These are phyloP conservation scores for Ctenodactylus gundi DNA, from an alignment of 2,113 vertebrate genomes.

Conservation along the genomic window DNA sequence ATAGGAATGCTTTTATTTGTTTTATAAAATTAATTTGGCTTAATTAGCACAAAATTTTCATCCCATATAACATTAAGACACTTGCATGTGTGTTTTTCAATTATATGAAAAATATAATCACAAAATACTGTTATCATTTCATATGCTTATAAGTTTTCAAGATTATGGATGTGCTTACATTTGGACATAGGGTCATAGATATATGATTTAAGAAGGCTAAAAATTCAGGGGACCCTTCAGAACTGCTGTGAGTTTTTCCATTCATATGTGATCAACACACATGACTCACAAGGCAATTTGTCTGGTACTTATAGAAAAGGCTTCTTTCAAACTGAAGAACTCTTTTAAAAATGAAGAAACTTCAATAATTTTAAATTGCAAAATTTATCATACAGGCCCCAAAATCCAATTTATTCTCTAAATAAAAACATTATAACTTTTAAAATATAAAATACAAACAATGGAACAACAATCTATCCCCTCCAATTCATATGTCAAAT, in stretches of 20 bases:
- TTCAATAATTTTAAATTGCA: constrained; percentile 83
- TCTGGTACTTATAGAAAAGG: constrained; percentile 81
- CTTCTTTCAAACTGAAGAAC: constrained; percentile 82
- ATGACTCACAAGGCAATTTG: constrained; percentile 82
- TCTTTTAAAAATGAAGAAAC: constrained; percentile 83
- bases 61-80: constrained; percentile 62
- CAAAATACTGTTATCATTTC: constrained; percentile 78
- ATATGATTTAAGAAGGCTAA: constrained; percentile 76
- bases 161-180: constrained; percentile 80
- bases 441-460: constrained; percentile 74
- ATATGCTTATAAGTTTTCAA: constrained; percentile 76
- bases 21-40: constrained; percentile 71
- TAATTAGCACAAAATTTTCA: constrained; percentile 77
- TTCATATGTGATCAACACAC: constrained; percentile 81
- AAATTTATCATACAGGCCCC: constrained; percentile 72
- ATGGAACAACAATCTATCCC: constrained; percentile 70
- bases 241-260: constrained; percentile 77
- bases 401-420: constrained; percentile 81
- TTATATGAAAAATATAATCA: constrained; percentile 70
- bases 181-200: constrained; percentile 79
- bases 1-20: not conserved
- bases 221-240: constrained; percentile 79
- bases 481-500: constrained; percentile 71
- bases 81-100: not conserved
- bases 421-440: constrained; percentile 81